Evolutionary conservation across 2,113 vertebrate species (phyloP), one percentile per base, ranked within the genome.

Genomic region (Indicator indicator): DNA sequence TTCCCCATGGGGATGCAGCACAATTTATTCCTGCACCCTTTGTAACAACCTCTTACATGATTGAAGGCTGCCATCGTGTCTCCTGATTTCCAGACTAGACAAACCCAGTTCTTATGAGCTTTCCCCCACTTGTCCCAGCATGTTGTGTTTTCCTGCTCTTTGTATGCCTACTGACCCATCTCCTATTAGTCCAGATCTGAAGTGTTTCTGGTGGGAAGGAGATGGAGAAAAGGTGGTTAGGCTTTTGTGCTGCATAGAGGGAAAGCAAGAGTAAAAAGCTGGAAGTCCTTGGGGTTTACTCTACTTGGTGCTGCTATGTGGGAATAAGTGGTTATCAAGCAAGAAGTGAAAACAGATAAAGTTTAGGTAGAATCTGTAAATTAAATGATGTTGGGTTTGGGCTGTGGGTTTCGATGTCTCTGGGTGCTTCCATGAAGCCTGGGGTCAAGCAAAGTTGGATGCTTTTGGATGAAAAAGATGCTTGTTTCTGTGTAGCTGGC

Each of bases 401-500:
- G 28, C 10, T 16, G 2, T 0, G 1, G 33, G 20, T 48, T 60
- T 1, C 1, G 40, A 12, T 5, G 0, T 40, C 52, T 69, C 24
- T 6, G 17, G 40, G 42, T 16, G 32, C 44, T 82, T 12, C 55
- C 15, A 8, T 1, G 0, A 28, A 42, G 44, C 81, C 50, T 1
- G 0, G 18, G 42, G 36, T 55, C 2, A 7, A 2, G 23, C 9
- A 1, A 32, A 56, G 42, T 8, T 0, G 4, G 78, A 2, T 8
- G 4, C 18, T 18, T 13, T 40, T 30, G 59, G 14, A 3, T 12
- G 9, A 3, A 18, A 5, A 12, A 67, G 33, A 26, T 4, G 14
- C 36, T 60, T 0, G 0, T 54, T 83, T n/a, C 52, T 60, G 42
- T 18, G 52, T 1, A 20, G 40, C 50, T 70, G 33, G 52, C 42